phyloP scores from a whole-genome alignment of 1,140 invertebrate species.

The Sitobion miscanthi region DNA sequence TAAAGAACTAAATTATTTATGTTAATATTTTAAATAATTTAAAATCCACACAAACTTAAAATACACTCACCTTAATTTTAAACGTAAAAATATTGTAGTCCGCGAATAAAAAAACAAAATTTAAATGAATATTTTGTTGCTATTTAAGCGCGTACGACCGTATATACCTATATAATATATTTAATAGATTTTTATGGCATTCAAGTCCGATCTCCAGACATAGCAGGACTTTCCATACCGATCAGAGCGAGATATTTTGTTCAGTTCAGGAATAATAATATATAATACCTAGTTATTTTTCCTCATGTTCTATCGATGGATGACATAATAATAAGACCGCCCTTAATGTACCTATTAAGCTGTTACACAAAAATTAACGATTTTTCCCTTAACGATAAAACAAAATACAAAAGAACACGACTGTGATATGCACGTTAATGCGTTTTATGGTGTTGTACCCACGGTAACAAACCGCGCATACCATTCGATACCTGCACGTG shows the following conservation, averaged over 20 bases:
- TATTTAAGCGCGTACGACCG: neutral
- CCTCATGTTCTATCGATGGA: neutral
- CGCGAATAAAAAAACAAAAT: neutral
- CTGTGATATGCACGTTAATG: neutral
- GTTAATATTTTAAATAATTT: neutral
- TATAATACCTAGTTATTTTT: neutral
- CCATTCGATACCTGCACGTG: neutral
- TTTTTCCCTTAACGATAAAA: slow-evolving; percentile 32
- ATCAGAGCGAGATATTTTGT: neutral
- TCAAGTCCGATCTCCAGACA: neutral
- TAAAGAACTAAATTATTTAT: neutral
- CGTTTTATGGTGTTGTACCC: neutral
- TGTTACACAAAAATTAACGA: slow-evolving; percentile 13
- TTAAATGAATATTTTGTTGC: neutral
- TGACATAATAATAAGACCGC: neutral
- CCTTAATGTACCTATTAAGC: neutral
- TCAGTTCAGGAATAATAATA: neutral
- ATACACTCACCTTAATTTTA: neutral
- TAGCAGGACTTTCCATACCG: no score
- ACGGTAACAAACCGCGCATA: slow-evolving; percentile 28
- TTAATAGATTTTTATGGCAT: neutral
- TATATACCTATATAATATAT: no score
- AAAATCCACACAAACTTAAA: neutral
- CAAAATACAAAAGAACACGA: slow-evolving; percentile 10
- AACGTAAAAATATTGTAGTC: neutral